A percentile compares a stretch with the other conserved stretches of the same genome.
These are phyloP conservation scores for Oncorhynchus masou DNA, from an alignment of 2,113 vertebrate species.

Conservation along the genomic window DNA sequence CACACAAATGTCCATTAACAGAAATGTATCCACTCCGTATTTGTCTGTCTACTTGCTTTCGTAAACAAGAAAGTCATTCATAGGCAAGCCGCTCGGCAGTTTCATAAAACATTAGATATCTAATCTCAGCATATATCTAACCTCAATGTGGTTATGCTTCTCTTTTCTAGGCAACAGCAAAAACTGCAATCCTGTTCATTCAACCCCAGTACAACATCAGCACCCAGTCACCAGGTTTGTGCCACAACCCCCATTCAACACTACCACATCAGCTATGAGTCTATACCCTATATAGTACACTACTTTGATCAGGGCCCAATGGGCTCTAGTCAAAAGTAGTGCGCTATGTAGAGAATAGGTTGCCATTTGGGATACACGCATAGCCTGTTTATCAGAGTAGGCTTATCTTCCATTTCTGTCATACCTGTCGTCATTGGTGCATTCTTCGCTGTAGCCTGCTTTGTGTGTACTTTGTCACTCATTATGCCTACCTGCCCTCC, in stretches of 20 bases:
- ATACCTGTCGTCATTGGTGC: too few relatives aligned
- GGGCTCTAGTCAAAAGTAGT: too few relatives aligned
- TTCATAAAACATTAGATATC: neutral
- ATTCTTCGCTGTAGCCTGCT: too few relatives aligned
- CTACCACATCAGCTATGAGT: too few relatives aligned
- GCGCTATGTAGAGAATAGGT: too few relatives aligned
- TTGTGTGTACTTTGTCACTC: neutral
- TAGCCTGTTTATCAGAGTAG: too few relatives aligned
- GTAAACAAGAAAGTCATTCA: neutral
- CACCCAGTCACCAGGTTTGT: constrained; percentile 82
- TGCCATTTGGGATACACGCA: too few relatives aligned
- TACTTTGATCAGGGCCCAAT: too few relatives aligned
- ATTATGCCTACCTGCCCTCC: too few relatives aligned
- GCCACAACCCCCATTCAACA: too few relatives aligned
- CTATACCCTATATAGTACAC: too few relatives aligned
- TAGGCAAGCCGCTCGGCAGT: neutral
- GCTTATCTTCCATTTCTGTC: too few relatives aligned
- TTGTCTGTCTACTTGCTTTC: neutral
- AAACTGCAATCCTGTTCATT: constrained; percentile 96
- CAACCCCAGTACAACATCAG: constrained; percentile 96
- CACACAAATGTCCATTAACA: neutral
- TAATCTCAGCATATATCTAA: neutral
- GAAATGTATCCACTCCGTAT: neutral
- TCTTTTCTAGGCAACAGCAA: constrained; percentile 88
- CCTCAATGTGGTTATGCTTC: constrained; percentile 24